phyloP scores from a whole-genome alignment of 2,113 vertebrate species.

The Nothoprocta pentlandii region DNA sequence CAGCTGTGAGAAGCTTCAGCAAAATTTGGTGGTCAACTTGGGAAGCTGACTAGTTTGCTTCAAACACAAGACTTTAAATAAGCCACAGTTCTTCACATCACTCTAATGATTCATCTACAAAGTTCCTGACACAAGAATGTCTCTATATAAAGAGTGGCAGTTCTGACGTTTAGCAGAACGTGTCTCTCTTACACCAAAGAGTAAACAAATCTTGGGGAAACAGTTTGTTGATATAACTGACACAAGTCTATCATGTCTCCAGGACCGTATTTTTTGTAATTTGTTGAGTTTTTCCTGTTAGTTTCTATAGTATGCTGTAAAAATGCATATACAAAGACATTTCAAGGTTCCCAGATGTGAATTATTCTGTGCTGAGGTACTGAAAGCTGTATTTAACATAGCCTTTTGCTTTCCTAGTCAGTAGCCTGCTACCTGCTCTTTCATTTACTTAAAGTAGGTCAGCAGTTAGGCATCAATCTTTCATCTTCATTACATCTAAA shows the following conservation, averaged over 20 bases:
- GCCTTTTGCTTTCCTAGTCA: slow-evolving; percentile 64
- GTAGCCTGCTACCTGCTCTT: slow-evolving; percentile 74
- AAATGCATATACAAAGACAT: background rate
- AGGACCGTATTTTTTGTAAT: background rate
- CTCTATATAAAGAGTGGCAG: background rate
- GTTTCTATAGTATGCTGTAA: background rate
- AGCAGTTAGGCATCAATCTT: slow-evolving; percentile 78
- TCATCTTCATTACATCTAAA: slow-evolving; percentile 77
- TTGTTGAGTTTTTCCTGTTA: background rate
- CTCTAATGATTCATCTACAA: background rate
- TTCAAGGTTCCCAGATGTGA: slow-evolving; percentile 20
- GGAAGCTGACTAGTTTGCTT: background rate
- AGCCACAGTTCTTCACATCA: background rate
- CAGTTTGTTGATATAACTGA: background rate
- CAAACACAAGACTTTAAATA: background rate
- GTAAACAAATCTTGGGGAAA: background rate
- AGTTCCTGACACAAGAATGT: background rate
- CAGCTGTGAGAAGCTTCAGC: background rate
- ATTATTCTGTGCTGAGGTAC: background rate
- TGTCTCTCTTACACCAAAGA: background rate
- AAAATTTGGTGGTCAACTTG: background rate
- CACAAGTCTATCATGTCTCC: background rate
- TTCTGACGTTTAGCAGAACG: background rate
- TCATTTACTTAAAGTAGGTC: slow-evolving; percentile 78
- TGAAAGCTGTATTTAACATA: slow-evolving; percentile 31